A percentile compares a stretch with the other conserved stretches of the same genome.
Conservation (phyloP, 2,113 vertebrate species). For the Scartelaos histophorus region DNA sequence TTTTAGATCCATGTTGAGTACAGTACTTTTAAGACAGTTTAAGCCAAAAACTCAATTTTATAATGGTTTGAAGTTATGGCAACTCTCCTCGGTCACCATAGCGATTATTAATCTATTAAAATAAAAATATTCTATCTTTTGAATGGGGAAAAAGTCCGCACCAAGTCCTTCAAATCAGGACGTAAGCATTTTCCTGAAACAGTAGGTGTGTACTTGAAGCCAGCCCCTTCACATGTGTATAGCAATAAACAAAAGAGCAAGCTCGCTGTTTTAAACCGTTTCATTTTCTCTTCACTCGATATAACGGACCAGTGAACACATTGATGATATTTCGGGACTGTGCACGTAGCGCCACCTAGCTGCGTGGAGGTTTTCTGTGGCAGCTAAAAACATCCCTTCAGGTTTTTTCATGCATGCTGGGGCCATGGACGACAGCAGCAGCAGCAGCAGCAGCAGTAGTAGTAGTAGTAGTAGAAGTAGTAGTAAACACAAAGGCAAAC, state of each 20-base stretch:
- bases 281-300: constrained; percentile 47
- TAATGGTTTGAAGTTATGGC: too few relatives aligned
- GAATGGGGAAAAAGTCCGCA: too few relatives aligned
- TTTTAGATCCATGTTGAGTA: too few relatives aligned
- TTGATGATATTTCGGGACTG: constrained; percentile 50
- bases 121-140: too few relatives aligned
- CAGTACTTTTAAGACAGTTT: too few relatives aligned
- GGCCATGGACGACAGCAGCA: constrained; percentile 39
- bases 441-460: background rate
- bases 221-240: constrained; percentile 34
- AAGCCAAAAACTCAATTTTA: too few relatives aligned
- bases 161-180: too few relatives aligned
- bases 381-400: constrained; percentile 70
- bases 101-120: too few relatives aligned
- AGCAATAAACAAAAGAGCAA: constrained; percentile 64
- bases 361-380: constrained; percentile 64
- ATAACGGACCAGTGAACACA: constrained; percentile 61
- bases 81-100: too few relatives aligned
- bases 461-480: too few relatives aligned
- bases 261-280: constrained; percentile 50
- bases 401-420: constrained; percentile 69
- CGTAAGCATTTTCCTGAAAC: background rate
- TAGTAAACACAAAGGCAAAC: constrained; percentile 28
- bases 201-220: background rate
- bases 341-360: constrained; percentile 27